phyloP scores from a whole-genome alignment of 2,888 invertebrate genomes.

The Sepioteuthis lessoniana region DNA sequence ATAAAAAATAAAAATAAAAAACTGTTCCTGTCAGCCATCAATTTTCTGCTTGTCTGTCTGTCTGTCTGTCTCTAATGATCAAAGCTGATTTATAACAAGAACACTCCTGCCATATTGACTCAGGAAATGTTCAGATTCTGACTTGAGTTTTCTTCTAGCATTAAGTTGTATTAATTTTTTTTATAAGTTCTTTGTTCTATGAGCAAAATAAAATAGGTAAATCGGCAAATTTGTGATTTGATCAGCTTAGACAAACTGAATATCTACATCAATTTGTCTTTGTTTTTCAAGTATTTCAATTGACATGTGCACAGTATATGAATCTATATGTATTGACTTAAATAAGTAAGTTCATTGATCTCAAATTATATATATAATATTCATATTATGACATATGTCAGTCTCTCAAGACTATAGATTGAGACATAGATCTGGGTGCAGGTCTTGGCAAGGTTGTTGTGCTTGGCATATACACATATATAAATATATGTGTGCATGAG shows the following conservation, averaged over 20 bases:
- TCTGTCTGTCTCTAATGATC: not conserved
- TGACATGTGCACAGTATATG: too few species aligned
- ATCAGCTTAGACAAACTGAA: slow-evolving; percentile 6
- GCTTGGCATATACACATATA: too few species aligned
- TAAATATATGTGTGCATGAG: too few species aligned
- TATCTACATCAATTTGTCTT: slow-evolving; percentile 1
- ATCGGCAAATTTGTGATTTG: not conserved
- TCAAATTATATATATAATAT: too few species aligned
- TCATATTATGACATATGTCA: too few species aligned
- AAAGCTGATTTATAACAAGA: not conserved
- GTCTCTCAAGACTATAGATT: too few species aligned
- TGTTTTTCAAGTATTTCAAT: not conserved
- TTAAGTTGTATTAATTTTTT: not conserved
- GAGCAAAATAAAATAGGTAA: not conserved
- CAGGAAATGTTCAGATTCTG: not conserved
- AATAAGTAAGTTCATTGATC: too few species aligned
- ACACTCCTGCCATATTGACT: not conserved
- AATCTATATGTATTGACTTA: too few species aligned
- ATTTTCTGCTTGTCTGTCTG: not conserved
- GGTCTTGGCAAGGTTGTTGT: too few species aligned
- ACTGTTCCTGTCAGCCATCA: not conserved
- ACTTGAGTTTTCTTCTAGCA: not conserved
- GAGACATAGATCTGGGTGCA: too few species aligned
- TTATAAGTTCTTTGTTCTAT: not conserved
- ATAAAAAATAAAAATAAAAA: not conserved